Conservation (phyloP, 2,797 vertebrate genomes). For the Acanthurus lineatus region DNA sequence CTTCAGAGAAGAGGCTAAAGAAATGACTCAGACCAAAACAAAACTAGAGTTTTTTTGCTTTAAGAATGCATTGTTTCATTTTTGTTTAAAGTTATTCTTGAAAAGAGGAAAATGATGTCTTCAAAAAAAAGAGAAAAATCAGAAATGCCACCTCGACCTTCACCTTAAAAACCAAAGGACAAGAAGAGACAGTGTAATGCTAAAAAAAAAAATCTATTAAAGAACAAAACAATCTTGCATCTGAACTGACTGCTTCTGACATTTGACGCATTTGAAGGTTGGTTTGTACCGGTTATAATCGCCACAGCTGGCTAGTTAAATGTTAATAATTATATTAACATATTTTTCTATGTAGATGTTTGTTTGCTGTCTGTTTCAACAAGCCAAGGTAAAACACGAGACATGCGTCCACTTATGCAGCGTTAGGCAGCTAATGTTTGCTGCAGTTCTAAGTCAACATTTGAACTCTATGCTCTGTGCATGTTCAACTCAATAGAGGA, state of each 20-base stretch:
- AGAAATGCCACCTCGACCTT: neutral
- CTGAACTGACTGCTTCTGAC: neutral
- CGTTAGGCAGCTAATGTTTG: neutral
- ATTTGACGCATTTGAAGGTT: neutral
- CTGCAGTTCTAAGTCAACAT: neutral
- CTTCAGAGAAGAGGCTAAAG: neutral
- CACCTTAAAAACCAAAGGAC: neutral
- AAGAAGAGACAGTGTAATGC: neutral
- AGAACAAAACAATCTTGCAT: constrained; percentile 1
- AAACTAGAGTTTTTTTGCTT: constrained; percentile 35
- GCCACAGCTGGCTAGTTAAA: neutral
- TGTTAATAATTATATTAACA: neutral
- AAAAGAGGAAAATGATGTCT: neutral
- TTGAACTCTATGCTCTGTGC: too few species aligned
- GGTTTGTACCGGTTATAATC: neutral
- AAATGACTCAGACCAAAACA: neutral
- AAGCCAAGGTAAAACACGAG: neutral
- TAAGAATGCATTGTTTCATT: neutral
- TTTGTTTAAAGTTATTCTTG: neutral
- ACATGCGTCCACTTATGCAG: neutral
- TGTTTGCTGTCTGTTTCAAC: neutral
- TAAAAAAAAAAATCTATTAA: neutral
- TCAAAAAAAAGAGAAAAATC: neutral
- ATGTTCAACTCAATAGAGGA: too few species aligned
- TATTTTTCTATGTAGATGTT: neutral